Conservation (phyloP, 2,888 invertebrate species). For the Acleris cristana region DNA sequence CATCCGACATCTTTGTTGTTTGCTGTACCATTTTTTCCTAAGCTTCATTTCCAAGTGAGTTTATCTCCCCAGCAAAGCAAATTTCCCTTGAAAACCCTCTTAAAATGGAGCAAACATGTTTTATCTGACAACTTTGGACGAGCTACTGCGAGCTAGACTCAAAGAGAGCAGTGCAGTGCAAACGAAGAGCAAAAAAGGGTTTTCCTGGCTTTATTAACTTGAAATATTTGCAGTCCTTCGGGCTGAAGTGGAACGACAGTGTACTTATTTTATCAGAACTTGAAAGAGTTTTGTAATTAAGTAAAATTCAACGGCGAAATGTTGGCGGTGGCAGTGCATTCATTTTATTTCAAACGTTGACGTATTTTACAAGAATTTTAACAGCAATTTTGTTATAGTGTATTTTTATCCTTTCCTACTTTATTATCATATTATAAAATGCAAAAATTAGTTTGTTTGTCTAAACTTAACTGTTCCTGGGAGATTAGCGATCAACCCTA, state of each 20-base stretch:
- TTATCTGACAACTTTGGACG: conserved; percentile 16
- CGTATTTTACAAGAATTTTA: too few species aligned
- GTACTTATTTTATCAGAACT: neutral
- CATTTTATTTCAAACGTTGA: too few species aligned
- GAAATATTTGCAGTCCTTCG: conserved; percentile 28
- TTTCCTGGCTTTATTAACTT: conserved; percentile 21
- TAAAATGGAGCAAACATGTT: conserved; percentile 20
- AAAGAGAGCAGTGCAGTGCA: conserved; percentile 30
- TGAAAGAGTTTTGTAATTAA: neutral
- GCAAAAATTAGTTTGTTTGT: too few species aligned
- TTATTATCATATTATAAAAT: too few species aligned
- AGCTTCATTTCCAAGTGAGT: conserved; percentile 8
- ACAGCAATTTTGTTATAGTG: too few species aligned
- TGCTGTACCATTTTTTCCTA: conserved; percentile 6
- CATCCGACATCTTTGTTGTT: neutral
- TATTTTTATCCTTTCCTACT: too few species aligned
- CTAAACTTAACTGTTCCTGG: too few species aligned
- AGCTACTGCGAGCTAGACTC: conserved; percentile 15
- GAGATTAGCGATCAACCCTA: too few species aligned
- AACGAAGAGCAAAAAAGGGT: conserved; percentile 18
- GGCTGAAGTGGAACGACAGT: conserved; percentile 2
- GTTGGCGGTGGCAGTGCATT: too few species aligned
- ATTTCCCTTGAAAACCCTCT: conserved; percentile 20
- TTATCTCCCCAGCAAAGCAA: conserved; percentile 14
- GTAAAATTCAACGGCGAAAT: neutral